Evolutionary conservation across 1,140 invertebrate species (phyloP).

Genomic region (Chlorops oryzae): DNA sequence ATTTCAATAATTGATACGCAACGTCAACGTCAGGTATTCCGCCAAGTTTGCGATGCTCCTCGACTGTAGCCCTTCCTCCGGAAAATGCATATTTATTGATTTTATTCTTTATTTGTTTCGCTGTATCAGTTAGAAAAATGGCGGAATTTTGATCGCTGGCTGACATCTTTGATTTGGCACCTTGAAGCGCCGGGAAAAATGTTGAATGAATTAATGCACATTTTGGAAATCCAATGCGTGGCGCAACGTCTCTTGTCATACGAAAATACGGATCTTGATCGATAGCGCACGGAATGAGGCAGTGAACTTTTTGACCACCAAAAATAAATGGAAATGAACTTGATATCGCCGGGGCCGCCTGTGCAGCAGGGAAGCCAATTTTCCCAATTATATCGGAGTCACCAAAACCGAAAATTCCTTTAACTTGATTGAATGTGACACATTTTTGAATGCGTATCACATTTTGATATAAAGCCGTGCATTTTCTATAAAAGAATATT

Average conservation of each 20-base stretch:
- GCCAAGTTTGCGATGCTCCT: constrained; percentile 85
- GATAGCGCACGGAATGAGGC: constrained; percentile 96
- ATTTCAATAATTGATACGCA: constrained; percentile 90
- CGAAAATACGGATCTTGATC: constrained; percentile 99
- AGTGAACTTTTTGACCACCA: constrained; percentile 71
- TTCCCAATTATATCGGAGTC: constrained; percentile 96
- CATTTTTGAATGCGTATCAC: constrained; percentile 85
- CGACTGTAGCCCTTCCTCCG: constrained; percentile 86
- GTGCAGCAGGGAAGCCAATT: constrained; percentile 92
- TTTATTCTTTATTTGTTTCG: constrained; percentile 97
- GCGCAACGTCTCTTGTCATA: constrained; percentile 96
- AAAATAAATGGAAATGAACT: constrained; percentile 96
- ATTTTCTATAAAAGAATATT: constrained; percentile 62
- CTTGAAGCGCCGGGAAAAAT: constrained; percentile 95
- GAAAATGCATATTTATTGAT: constrained; percentile 99
- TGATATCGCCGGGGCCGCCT: constrained; percentile 92
- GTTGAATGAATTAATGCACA: constrained; percentile 91
- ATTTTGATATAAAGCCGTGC: constrained; percentile 87
- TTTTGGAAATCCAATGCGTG: constrained; percentile 78
- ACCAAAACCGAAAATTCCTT: constrained; percentile 95
- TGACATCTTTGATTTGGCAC: constrained; percentile 97
- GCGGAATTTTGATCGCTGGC: constrained; percentile 91
- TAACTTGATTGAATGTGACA: constrained; percentile 94
- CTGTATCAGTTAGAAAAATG: constrained; percentile 90
- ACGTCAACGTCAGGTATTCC: constrained; percentile 96